Evolutionary conservation across 2,797 vertebrate genomes (phyloP), one percentile per base, ranked within the genome.

Genomic region (Anguilla megastoma): DNA sequence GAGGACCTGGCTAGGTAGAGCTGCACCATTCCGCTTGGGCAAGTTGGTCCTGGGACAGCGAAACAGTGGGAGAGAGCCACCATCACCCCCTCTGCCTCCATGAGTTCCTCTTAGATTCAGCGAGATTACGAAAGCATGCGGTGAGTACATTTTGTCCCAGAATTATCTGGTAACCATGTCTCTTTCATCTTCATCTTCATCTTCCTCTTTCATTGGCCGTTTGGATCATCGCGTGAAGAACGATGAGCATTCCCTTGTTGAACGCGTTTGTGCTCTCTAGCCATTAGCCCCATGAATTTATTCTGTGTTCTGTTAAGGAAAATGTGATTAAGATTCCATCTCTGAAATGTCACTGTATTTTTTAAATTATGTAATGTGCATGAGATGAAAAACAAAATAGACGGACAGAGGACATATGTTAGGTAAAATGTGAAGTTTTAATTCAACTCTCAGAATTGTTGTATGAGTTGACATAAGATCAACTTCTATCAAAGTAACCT

Each of bases 71-170:
- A 63, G 86, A 87, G 9, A 80, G 71, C 86, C 91, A 86, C 24
- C 71, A 0, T n/a, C 30, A n/a, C 87, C 48, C n/a, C 89, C 7
- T 21, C 21, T 90, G 86, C 88, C 86, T 85, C 41, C 90, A 85
- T 69, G 90, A 90, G 85, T 66, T 9, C 88, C 88, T 36, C 85
- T 76, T 89, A 90, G 80, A 48, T 54, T 82, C 71, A 87, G 86
- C 27, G 2, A 90, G 82, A 91, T 85, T 1, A 63, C 89, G 45
- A 69, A 93, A 94, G 93, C 86, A 96, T 96, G 95, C 30, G 90
- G 96, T 95, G 88, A 95, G 96, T 92, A 74, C 30, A 48, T 54
- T n/a, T 2, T 10, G 12, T 14, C 54, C 9, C n/a, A 12, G 16
- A 80, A 60, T 87, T 27, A 50, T 27, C 63, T 69, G 63, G 63